Evolutionary conservation across 2,888 invertebrate species (phyloP).

Genomic region (Stratiomys singularior): DNA sequence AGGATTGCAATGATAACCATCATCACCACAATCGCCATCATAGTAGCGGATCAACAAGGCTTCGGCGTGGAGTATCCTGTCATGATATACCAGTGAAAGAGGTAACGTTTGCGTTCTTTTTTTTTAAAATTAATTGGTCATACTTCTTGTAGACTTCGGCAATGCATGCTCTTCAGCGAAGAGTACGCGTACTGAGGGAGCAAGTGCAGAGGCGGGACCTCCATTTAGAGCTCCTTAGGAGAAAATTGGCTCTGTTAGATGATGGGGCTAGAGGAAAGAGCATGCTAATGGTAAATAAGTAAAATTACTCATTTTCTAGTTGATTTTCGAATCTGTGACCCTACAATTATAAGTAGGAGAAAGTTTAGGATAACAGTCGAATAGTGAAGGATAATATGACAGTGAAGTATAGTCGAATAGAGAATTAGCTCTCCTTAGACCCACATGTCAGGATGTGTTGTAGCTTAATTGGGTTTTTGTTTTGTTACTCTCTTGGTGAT

Average conservation of each 20-base stretch:
- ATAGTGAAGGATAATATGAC: too few species aligned
- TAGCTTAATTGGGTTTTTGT: too few species aligned
- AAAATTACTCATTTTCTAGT: too few species aligned
- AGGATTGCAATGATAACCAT: slow-evolving; percentile 57
- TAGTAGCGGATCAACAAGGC: slow-evolving; percentile 67
- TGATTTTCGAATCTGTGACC: too few species aligned
- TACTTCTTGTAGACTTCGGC: slow-evolving; percentile 74
- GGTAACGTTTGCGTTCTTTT: slow-evolving; percentile 71
- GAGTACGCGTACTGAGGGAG: slow-evolving; percentile 86
- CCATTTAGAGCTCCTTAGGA: slow-evolving; percentile 87
- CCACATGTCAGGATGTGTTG: too few species aligned
- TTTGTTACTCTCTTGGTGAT: too few species aligned
- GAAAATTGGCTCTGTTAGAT: slow-evolving; percentile 87
- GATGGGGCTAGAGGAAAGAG: slow-evolving; percentile 69
- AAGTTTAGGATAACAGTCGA: too few species aligned
- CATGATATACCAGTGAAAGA: slow-evolving; percentile 84
- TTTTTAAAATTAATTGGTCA: too few species aligned
- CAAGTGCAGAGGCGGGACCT: slow-evolving; percentile 92
- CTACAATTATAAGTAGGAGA: too few species aligned
- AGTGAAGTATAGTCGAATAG: too few species aligned
- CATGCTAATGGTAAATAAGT: slow-evolving; percentile 27
- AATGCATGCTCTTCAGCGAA: slow-evolving; percentile 89
- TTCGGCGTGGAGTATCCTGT: slow-evolving; percentile 81
- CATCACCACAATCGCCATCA: slow-evolving; percentile 50
- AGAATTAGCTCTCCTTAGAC: too few species aligned